Percentiles rank a stretch among this genome's conserved stretches.
phyloP scores from a whole-genome alignment of 2,888 invertebrate genomes.

The Ptycholaimellus sp. region DNA sequence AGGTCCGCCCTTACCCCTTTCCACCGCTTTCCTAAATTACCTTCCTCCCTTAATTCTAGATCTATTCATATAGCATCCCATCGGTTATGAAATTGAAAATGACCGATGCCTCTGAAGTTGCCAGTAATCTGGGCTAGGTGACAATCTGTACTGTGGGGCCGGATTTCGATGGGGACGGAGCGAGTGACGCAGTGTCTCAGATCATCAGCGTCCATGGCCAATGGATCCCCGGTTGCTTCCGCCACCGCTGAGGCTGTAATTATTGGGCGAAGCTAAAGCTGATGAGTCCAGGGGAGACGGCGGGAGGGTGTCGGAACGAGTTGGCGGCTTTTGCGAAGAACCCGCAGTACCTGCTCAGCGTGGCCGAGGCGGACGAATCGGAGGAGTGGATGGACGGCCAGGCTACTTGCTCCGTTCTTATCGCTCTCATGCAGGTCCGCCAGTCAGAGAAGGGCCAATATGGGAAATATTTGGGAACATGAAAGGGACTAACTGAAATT shows the following conservation, averaged over 20 bases:
- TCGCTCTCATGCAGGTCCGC: constrained; percentile 32
- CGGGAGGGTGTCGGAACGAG: constrained; percentile 33
- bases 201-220: constrained; percentile 22
- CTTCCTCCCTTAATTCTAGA: no score
- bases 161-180: constrained; percentile 29
- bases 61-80: no score
- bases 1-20: constrained; percentile 15
- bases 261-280: no score
- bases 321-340: constrained; percentile 31
- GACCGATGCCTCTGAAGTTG: no score
- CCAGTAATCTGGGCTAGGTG: no score
- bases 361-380: constrained; percentile 19
- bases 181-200: constrained; percentile 21
- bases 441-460: no score
- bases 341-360: constrained; percentile 31
- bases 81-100: no score
- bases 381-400: not conserved
- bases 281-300: no score
- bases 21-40: no score
- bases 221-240: constrained; percentile 30
- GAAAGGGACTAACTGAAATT: no score
- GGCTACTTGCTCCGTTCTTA: constrained; percentile 21
- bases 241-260: no score
- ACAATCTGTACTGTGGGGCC: constrained; percentile 31
- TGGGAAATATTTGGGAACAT: no score